Base-by-base conservation (phyloP, 2,888 invertebrate species). In the Anarsia innoxiella region DNA sequence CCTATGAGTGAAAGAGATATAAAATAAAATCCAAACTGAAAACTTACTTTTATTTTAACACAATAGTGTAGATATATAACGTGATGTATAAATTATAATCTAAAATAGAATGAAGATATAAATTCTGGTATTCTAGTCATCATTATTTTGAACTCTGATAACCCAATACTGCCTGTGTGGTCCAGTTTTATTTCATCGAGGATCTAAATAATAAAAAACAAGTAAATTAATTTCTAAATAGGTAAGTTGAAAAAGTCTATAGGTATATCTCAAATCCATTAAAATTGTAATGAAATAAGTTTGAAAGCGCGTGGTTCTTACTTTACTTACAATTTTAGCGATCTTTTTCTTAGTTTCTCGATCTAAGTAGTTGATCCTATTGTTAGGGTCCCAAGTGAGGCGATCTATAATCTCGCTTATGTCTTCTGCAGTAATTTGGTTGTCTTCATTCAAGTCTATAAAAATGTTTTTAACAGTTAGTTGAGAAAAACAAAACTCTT, bases 91-190 rank as follows among this genome's bases (percentile, higher is more conserved):
- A 19, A 5, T 14, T 16, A 35, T 12, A 87, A 54, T 59, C 86
- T 82, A 51, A 90, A 88, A 51, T 87, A 86, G 64, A 90, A 90
- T 0, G 88, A 83, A 27, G 80, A 71, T 8, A 77, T 54, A 57
- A 91, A 90, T 52, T 90, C 90, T 0, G 89, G 86, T 59, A 90
- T 84, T 66, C 89, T 88, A 2, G 86, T 65, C 46, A 90, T 73
- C 1, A 88, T 85, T 44, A 89, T 87, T 44, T 86, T 74, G 56
- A 91, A 91, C 68, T 90, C 90, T 45, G 79, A 69, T 13, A 79
- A 56, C 4, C 87, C 87, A 41, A 91, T 88, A 39, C 82, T 80
- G 8, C 88, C 88, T 15, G 78, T 85, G 39, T 74, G 70, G 53
- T 88, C 87, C 25, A 90, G 64, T 54, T 89, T 88, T 58, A 89